A percentile compares a stretch with the other conserved stretches of the same genome.
phyloP scores from a whole-genome alignment of 2,113 vertebrate species.

The Oenanthe melanoleuca region DNA sequence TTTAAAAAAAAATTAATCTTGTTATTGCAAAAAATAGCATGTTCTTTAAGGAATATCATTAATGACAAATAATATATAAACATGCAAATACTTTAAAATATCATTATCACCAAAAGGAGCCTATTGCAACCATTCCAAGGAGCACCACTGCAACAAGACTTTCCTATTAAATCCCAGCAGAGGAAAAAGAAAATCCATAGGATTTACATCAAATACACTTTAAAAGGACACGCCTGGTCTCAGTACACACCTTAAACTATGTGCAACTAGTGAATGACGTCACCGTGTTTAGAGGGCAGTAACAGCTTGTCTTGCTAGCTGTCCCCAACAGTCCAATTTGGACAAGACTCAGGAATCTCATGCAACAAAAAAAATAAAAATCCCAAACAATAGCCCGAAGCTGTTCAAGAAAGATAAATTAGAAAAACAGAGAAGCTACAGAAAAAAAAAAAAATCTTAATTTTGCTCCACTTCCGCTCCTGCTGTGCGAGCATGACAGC shows the following conservation, averaged over 20 bases:
- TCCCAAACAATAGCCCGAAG: background rate
- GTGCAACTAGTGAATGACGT: background rate
- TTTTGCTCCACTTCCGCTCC: background rate
- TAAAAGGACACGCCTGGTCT: background rate
- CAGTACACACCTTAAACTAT: background rate
- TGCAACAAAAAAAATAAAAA: background rate
- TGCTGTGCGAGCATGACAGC: accelerated
- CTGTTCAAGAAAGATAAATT: background rate
- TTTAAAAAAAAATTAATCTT: background rate
- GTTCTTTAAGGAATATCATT: background rate
- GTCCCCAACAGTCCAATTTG: background rate
- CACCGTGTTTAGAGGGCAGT: background rate
- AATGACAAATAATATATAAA: background rate
- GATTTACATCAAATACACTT: background rate
- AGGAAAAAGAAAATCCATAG: background rate
- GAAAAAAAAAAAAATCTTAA: background rate
- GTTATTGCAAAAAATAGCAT: background rate
- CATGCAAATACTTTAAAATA: background rate
- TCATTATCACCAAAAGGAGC: background rate
- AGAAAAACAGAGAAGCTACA: background rate
- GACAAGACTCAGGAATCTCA: background rate
- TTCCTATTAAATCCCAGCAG: background rate
- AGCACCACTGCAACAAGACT: background rate
- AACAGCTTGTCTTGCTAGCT: background rate
- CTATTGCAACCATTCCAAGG: background rate